A percentile compares a stretch with the other conserved stretches of the same genome.
phyloP scores from a whole-genome alignment of 2,797 vertebrate species.

The Microctenopoma stevenorrisi region DNA sequence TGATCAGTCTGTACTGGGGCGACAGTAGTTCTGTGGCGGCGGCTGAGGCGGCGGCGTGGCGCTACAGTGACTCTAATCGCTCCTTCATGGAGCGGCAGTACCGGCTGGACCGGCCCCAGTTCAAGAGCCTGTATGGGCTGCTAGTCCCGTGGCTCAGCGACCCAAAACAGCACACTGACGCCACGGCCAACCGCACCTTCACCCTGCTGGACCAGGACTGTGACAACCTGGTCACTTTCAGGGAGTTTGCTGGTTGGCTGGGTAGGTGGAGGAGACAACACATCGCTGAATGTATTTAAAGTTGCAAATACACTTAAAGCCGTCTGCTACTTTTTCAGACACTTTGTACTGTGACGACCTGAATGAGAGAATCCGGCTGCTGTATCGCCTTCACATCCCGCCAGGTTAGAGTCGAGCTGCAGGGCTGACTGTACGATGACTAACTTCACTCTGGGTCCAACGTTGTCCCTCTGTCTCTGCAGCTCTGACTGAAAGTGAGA shows the following conservation, averaged over 20 bases:
- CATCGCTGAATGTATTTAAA: no score
- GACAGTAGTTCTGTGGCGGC: slow-evolving; percentile 66
- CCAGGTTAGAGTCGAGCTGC: slow-evolving; percentile 83
- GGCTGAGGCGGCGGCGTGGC: slow-evolving; percentile 56
- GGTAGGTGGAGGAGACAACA: slow-evolving; percentile 73
- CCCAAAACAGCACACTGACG: slow-evolving; percentile 82
- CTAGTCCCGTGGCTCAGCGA: slow-evolving; percentile 89
- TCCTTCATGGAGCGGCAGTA: slow-evolving; percentile 91
- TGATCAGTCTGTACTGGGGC: slow-evolving; percentile 94
- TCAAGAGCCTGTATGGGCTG: slow-evolving; percentile 88
- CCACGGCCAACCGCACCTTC: slow-evolving; percentile 89
- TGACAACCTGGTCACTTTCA: slow-evolving; percentile 89
- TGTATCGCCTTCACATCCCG: slow-evolving; percentile 94
- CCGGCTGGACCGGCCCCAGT: slow-evolving; percentile 90
- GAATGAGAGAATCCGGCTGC: slow-evolving; percentile 92
- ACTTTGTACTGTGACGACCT: slow-evolving; percentile 93
- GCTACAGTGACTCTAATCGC: slow-evolving; percentile 81
- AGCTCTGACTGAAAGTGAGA: slow-evolving; percentile 93
- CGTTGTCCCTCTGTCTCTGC: slow-evolving; percentile 17
- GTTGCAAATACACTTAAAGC: background rate
- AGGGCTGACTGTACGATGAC: background rate
- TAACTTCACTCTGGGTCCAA: background rate
- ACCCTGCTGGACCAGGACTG: slow-evolving; percentile 89
- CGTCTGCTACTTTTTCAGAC: slow-evolving; percentile 74
- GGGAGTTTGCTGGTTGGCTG: slow-evolving; percentile 87